Percentiles rank a stretch among this genome's conserved stretches.
Conservation (phyloP, 2,113 vertebrate genomes). For the Pristiophorus japonicus region DNA sequence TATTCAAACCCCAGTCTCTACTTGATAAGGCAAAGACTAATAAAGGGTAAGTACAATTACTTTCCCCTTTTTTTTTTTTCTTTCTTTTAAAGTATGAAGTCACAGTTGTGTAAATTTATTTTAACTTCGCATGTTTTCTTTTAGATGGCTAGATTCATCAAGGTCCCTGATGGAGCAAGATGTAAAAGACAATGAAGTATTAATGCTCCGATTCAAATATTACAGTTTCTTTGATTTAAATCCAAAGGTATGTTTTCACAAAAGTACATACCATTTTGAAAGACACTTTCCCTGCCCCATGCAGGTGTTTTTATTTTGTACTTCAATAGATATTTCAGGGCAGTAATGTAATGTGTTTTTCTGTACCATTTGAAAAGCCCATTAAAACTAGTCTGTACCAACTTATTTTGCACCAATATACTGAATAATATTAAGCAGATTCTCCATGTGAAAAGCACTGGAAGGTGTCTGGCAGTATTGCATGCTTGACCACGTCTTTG, state of each 20-base stretch:
- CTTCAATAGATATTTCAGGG: too few relatives aligned
- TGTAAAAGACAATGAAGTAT: conserved; percentile 94
- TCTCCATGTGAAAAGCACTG: not conserved
- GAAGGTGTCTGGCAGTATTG: not conserved
- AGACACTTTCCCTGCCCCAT: too few relatives aligned
- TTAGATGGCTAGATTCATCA: conserved; percentile 93
- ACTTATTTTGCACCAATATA: too few relatives aligned
- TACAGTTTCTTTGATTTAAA: conserved; percentile 99
- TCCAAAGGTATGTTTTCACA: conserved; percentile 74
- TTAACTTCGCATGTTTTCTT: conserved; percentile 34
- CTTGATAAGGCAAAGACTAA: conserved; percentile 98
- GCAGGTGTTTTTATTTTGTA: too few relatives aligned
- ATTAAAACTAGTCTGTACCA: too few relatives aligned
- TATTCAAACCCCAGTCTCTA: conserved; percentile 94
- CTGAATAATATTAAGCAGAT: too few relatives aligned
- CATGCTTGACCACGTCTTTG: not conserved
- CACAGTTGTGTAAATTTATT: not conserved
- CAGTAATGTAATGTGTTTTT: too few relatives aligned
- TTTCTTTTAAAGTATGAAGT: not conserved
- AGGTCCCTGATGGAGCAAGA: conserved; percentile 98
- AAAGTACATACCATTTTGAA: not conserved
- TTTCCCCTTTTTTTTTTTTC: not conserved
- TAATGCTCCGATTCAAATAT: conserved; percentile 95
- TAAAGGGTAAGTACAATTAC: conserved; percentile 74
- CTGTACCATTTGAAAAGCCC: too few relatives aligned